Base-by-base conservation (phyloP, 2,888 invertebrate species). In the Phorcus lineatus region DNA sequence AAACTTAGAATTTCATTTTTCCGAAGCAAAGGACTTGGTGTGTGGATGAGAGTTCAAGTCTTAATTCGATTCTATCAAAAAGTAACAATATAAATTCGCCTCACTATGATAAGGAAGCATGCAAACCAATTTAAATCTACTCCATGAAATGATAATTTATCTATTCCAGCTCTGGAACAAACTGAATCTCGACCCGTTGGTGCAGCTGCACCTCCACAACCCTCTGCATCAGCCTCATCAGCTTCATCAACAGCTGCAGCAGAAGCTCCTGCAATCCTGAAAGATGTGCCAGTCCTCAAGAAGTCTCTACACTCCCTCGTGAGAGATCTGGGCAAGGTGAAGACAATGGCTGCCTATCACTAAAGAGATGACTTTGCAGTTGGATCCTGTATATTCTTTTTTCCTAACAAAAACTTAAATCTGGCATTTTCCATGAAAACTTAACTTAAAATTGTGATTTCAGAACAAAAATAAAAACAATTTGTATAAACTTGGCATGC, bases 291-390 rank as follows among this genome's bases (percentile, higher is more conserved):
- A 0, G 77, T 81, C 11, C 77, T 88, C 16, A 87, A 87, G 79
- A 83, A 84, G 53, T 84, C 85, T 11, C 78, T 88, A 22, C 84
- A 83, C 55, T 81, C 81, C 47, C 80, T 88, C 70, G 84, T 86
- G 55, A 81, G 80, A 55, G 89, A 89, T 76, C 78, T 89, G 19
- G 77, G 79, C 9, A 87, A 87, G 79, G 87, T 89, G 19, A 84
- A 87, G 74, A 80, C 84, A n/a, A 86, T 89, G 87, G 82, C 88
- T 9, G 84, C 87, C 28, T 88, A 87, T 62, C 87, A 88, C 52
- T 86, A 81, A 85, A 36, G 47, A 47, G 47, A 47, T 47, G 47
- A 47, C 1, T 11, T 47, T 13, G 7, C 13, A 11, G 47, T 47
- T 6, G 13, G 47, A 13, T 47, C 47, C 47, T 47, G 47, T 47